Evolutionary conservation across 2,888 invertebrate genomes (phyloP).

Genomic region (Laspeyria flexula): DNA sequence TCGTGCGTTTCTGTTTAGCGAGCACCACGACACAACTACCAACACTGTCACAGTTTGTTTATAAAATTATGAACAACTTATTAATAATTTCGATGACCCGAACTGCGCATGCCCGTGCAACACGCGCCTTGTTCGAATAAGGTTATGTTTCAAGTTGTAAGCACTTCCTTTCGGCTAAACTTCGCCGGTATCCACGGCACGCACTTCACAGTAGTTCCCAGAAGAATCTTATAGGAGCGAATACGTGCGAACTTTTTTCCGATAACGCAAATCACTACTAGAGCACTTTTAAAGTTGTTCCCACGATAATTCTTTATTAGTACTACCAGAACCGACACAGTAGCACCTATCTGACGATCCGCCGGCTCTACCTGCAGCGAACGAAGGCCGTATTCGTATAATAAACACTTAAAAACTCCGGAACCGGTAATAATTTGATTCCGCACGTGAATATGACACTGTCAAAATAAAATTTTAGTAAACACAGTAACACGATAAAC

Average conservation of each 20-base stretch:
- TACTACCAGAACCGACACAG: slow-evolving; percentile 63
- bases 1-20: slow-evolving; percentile 69
- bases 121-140: slow-evolving; percentile 80
- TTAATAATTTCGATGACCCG: slow-evolving; percentile 74
- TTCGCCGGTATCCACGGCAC: slow-evolving; percentile 59
- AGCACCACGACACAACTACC: slow-evolving; percentile 63
- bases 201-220: slow-evolving; percentile 65
- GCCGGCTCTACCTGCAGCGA: slow-evolving; percentile 77
- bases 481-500: slow-evolving; percentile 64
- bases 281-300: slow-evolving; percentile 59
- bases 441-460: slow-evolving; percentile 82
- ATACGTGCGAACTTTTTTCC: slow-evolving; percentile 61
- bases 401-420: slow-evolving; percentile 83
- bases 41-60: slow-evolving; percentile 78
- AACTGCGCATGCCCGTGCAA: slow-evolving; percentile 81
- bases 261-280: slow-evolving; percentile 49
- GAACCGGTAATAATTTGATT: slow-evolving; percentile 81
- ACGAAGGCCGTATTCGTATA: slow-evolving; percentile 78
- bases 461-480: slow-evolving; percentile 76
- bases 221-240: slow-evolving; percentile 69
- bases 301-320: slow-evolving; percentile 60
- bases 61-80: slow-evolving; percentile 78
- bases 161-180: slow-evolving; percentile 65
- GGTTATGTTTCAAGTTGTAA: slow-evolving; percentile 80
- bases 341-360: slow-evolving; percentile 68